phyloP scores from a whole-genome alignment of 2,113 vertebrate genomes.

The Micromys minutus region DNA sequence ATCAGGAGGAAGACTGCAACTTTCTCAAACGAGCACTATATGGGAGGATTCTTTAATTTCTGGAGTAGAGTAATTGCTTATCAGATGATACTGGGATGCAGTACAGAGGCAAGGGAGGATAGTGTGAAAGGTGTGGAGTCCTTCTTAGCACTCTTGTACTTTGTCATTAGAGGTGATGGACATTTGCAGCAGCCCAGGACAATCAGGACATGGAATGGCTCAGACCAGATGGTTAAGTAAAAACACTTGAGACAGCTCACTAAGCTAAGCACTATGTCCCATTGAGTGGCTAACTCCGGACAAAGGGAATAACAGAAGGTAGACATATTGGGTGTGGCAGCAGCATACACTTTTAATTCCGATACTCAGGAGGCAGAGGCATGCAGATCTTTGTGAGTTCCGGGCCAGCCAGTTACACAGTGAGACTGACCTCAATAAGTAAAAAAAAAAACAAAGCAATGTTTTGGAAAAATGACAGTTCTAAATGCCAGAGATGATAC shows the following conservation, averaged over 20 bases:
- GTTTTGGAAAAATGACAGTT: background rate
- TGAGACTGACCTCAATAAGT: background rate
- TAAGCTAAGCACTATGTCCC: background rate
- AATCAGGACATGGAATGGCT: background rate
- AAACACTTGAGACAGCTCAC: background rate
- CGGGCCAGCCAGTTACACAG: background rate
- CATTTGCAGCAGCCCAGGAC: background rate
- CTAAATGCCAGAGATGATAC: background rate
- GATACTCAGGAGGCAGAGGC: background rate
- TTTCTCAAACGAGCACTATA: background rate
- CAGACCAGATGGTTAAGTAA: constrained; percentile 26
- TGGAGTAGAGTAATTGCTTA: background rate
- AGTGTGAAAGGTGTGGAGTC: background rate
- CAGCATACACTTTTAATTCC: background rate
- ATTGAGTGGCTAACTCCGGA: background rate
- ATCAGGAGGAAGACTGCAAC: background rate
- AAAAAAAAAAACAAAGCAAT: background rate
- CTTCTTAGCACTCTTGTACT: background rate
- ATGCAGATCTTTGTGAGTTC: background rate
- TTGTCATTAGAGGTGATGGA: background rate
- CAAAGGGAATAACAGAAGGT: background rate
- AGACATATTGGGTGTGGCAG: background rate
- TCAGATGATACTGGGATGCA: background rate
- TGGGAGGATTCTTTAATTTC: background rate
- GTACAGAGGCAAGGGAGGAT: background rate